Evolutionary conservation across 2,113 vertebrate genomes (phyloP), one percentile per base, ranked within the genome.

Genomic region (Rhagologus leucostigma): DNA sequence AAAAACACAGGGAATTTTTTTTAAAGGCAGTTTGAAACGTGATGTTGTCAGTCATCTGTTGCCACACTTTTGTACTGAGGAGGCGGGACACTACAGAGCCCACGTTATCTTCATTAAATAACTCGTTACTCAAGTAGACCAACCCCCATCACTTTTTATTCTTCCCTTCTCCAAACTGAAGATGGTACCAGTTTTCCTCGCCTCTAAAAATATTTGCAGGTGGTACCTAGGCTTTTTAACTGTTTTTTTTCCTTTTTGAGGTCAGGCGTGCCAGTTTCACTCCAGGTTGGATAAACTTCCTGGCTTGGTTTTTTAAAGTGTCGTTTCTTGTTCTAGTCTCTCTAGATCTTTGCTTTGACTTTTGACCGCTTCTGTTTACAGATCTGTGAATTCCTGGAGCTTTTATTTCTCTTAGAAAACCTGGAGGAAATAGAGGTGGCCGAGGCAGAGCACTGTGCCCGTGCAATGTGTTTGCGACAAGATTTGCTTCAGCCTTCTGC

Each of bases 381-480:
- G 52, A 70, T 59, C 29, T 87, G 32, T 71, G 56, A 23, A 62
- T 87, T 41, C 35, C 37, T 70, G 74, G n/a, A 76, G 70, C 53
- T 83, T 94, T 79, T 59, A 17, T 77, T 91, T 83, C 59, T 90
- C 46, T 42, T 52, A 60, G 67, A 85, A 87, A 75, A 89, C 8
- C 11, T 26, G 39, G 23, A 71, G 49, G 53, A 75, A 71, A 42
- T 13, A 73, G 46, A 82, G n/a, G n/a, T 57, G 62, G 19, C 22
- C 0, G 1, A 73, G 49, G 24, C 39, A 68, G 37, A 87, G 16
- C 37, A 1, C 65, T 60, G 77, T 75, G 69, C 47, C 44, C 20
- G 8, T 35, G 80, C 0, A 0, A 9, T 24, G 65, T 30, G 44
- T 7, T 27, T n/a, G 33, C 82, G 15, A 13, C 35, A 17, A n/a